Evolutionary conservation across 1,140 invertebrate genomes (phyloP).

Genomic region (Bombus cullumanus): DNA sequence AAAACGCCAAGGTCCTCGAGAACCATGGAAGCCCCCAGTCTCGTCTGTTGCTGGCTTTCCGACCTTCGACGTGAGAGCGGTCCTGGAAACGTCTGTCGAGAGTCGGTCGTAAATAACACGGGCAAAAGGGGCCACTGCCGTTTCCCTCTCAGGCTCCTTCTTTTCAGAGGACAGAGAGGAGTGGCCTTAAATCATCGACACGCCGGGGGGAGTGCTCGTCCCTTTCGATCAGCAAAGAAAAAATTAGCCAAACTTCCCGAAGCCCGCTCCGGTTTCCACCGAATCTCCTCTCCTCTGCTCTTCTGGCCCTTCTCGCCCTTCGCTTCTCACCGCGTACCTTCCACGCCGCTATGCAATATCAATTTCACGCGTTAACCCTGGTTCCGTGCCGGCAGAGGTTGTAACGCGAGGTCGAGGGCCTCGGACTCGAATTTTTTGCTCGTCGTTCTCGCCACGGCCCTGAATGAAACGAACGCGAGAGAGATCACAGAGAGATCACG

Average conservation of each 20-base stretch:
- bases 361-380: conserved; percentile 50
- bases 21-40: conserved; percentile 6
- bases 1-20: conserved; percentile 49
- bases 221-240: conserved; percentile 53
- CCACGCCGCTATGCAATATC: conserved; percentile 30
- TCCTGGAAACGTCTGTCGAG: conserved; percentile 55
- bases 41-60: conserved; percentile 24
- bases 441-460: neutral
- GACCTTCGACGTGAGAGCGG: conserved; percentile 26
- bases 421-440: neutral
- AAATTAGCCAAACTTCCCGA: conserved; percentile 42
- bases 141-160: conserved; percentile 38
- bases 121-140: conserved; percentile 33
- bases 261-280: conserved; percentile 24
- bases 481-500: neutral
- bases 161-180: conserved; percentile 49
- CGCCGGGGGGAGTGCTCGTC: conserved; percentile 45
- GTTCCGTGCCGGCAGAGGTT: neutral
- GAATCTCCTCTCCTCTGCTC: neutral
- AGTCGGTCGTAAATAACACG: conserved; percentile 67
- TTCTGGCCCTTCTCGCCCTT: neutral
- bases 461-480: neutral
- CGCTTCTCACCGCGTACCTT: neutral
- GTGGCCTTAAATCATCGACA: conserved; percentile 68
- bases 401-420: neutral